A percentile compares a stretch with the other conserved stretches of the same genome.
These are phyloP conservation scores for Eristalinus aeneus DNA, from an alignment of 2,888 invertebrate genomes.

Conservation along the genomic window DNA sequence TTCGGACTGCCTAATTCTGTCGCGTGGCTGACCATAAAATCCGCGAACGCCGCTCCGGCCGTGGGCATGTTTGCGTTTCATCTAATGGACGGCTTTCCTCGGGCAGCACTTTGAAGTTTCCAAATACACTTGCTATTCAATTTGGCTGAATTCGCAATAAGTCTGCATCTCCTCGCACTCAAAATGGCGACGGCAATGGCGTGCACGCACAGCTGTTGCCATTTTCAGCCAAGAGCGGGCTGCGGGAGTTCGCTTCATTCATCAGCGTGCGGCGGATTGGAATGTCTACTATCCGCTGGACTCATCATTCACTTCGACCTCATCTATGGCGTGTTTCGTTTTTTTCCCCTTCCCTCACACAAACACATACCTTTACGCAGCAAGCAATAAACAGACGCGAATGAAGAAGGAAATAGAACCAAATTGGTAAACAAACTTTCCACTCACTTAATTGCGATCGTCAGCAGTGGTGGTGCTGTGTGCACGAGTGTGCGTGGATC, in stretches of 20 bases:
- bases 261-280: conserved; percentile 4
- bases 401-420: conserved; percentile 37
- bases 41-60: conserved; percentile 33
- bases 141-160: conserved; percentile 53
- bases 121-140: conserved; percentile 40
- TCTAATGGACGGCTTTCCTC: conserved; percentile 56
- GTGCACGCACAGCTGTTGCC: neutral
- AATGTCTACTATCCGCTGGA: conserved; percentile 8
- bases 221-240: neutral
- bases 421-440: conserved; percentile 64
- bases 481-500: neutral
- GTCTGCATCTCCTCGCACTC: conserved; percentile 16
- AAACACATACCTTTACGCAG: neutral
- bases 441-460: conserved; percentile 49
- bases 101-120: conserved; percentile 51
- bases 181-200: neutral
- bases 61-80: neutral
- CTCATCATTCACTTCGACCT: neutral
- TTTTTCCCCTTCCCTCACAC: neutral
- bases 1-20: conserved; percentile 2
- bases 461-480: neutral
- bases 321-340: conserved; percentile 4
- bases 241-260: neutral
- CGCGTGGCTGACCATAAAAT: conserved; percentile 39
- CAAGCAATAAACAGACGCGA: conserved; percentile 29